Evolutionary conservation across 2,797 vertebrate species (phyloP).

Genomic region (Notoglanidium macrostoma): DNA sequence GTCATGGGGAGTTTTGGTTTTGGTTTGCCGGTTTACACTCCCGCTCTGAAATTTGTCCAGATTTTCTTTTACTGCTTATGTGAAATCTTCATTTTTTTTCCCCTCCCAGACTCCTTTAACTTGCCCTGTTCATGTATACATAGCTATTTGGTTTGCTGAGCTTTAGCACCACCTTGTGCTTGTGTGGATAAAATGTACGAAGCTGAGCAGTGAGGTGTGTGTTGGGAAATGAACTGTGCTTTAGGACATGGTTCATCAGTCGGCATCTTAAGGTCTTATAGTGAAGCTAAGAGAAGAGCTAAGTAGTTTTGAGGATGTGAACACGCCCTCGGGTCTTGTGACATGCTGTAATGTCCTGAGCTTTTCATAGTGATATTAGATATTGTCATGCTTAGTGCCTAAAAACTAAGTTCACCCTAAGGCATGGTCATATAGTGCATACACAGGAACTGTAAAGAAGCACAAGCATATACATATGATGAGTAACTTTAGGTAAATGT

Average conservation of each 20-base stretch:
- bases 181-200: not conserved
- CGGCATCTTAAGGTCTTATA: not conserved
- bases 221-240: not conserved
- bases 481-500: no score
- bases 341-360: not conserved
- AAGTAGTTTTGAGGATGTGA: not conserved
- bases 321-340: not conserved
- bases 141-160: not conserved
- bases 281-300: not conserved
- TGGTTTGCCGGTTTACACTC: not conserved
- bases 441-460: not conserved
- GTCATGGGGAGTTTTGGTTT: not conserved
- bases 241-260: not conserved
- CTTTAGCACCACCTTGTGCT: constrained; percentile 40
- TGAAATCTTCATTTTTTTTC: not conserved
- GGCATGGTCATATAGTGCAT: not conserved
- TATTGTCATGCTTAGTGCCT: not conserved
- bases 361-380: not conserved
- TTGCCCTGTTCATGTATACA: no score
- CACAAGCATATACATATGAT: no score
- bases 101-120: no score
- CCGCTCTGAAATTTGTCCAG: not conserved
- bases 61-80: not conserved
- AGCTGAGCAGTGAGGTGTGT: not conserved
- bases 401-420: not conserved